A percentile compares a stretch with the other conserved stretches of the same genome.
Conservation (phyloP, 2,113 vertebrate genomes). For the Junco hyemalis region DNA sequence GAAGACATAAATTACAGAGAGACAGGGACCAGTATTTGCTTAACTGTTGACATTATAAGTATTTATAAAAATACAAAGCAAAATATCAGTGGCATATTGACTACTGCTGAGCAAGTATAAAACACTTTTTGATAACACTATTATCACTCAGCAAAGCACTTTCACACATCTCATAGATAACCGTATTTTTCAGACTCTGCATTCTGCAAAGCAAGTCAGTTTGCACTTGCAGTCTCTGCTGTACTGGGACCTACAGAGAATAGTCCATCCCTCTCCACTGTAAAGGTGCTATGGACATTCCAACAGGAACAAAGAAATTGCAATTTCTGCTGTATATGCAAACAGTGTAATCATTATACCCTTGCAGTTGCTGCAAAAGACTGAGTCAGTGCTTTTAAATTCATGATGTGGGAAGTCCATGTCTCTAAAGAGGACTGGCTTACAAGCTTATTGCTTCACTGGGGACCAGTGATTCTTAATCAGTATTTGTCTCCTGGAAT, state of each 20-base stretch:
- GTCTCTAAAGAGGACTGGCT: slow-evolving; percentile 8
- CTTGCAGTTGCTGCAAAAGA: not conserved
- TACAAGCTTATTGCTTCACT: slow-evolving; percentile 31
- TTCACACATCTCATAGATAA: not conserved
- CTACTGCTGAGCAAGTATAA: not conserved
- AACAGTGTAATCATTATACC: slow-evolving; percentile 6
- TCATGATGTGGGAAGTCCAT: not conserved
- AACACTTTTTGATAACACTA: not conserved
- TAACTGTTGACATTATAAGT: not conserved
- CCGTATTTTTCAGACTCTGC: not conserved
- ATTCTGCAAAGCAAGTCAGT: not conserved
- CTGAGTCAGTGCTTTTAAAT: slow-evolving; percentile 52
- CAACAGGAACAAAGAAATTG: slow-evolving; percentile 34
- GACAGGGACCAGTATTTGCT: not conserved
- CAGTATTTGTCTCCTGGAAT: slow-evolving; percentile 14
- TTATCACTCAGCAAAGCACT: not conserved
- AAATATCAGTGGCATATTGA: not conserved
- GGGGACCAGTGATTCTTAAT: slow-evolving; percentile 29
- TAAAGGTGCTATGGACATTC: slow-evolving; percentile 44
- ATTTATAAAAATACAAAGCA: not conserved
- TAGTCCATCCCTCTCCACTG: not conserved
- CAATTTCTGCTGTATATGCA: slow-evolving; percentile 32
- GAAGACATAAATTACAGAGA: not conserved
- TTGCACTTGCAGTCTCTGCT: not conserved
- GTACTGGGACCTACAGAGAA: not conserved